Conservation (phyloP, 2,888 invertebrate species). For the Pollenia angustigena region DNA sequence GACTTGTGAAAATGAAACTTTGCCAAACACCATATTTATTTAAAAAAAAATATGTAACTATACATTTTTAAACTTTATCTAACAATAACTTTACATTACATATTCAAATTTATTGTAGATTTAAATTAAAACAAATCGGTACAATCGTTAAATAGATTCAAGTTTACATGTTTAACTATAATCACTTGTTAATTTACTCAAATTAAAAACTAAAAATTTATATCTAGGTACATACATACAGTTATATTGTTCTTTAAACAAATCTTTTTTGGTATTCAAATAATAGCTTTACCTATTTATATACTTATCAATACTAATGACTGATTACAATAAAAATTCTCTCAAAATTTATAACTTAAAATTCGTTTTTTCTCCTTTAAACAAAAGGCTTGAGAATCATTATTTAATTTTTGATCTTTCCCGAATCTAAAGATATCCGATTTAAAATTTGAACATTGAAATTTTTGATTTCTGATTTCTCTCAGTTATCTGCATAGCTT, state of each 20-base stretch:
- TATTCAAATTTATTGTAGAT: conserved; percentile 33
- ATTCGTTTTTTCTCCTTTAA: background rate
- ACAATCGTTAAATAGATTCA: conserved; percentile 63
- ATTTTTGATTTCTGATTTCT: no score
- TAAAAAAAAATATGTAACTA: background rate
- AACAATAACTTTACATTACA: conserved; percentile 5
- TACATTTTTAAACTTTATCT: background rate
- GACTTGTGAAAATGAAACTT: conserved; percentile 17
- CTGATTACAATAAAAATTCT: conserved; percentile 64
- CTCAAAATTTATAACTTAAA: conserved; percentile 41
- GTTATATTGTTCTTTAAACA: conserved; percentile 31
- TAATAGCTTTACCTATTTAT: conserved; percentile 69
- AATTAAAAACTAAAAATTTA: conserved; percentile 41
- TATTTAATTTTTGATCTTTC: no score
- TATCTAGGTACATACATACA: conserved; percentile 52
- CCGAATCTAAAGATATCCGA: no score
- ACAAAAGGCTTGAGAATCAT: no score
- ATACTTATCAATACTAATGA: conserved; percentile 47
- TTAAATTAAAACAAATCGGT: conserved; percentile 46
- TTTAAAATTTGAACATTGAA: no score
- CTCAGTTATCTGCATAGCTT: no score
- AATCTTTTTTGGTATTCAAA: conserved; percentile 41
- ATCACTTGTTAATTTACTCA: conserved; percentile 68
- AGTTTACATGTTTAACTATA: conserved; percentile 47
- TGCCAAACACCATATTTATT: conserved; percentile 47